Conservation (phyloP, 1,140 invertebrate genomes). For the Wasmannia auropunctata region DNA sequence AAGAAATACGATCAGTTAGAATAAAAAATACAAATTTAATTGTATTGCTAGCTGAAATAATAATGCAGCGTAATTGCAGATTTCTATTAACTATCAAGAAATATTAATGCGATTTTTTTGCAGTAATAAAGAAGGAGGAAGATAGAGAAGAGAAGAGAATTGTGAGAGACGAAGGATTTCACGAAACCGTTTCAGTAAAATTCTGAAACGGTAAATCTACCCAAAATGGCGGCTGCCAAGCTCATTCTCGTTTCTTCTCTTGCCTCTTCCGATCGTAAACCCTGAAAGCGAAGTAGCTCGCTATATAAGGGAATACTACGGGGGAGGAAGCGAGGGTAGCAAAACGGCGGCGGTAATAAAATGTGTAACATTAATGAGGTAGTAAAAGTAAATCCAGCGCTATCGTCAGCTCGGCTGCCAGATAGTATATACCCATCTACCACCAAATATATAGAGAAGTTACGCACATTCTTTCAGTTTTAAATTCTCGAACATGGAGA, state of each 20-base stretch:
- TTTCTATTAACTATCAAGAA: background rate
- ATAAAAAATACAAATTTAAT: background rate
- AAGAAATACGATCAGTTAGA: background rate
- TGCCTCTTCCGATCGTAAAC: slow-evolving; percentile 75
- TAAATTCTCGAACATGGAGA: background rate
- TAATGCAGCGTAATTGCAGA: background rate
- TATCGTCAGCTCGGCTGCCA: slow-evolving; percentile 72
- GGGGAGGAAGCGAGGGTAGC: slow-evolving; percentile 55
- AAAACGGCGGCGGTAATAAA: slow-evolving; percentile 78
- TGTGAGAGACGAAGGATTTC: background rate
- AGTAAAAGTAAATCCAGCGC: slow-evolving; percentile 82
- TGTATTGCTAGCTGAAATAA: background rate
- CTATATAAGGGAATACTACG: slow-evolving; percentile 66
- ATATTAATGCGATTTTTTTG: background rate
- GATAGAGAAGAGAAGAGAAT: background rate
- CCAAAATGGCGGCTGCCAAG: slow-evolving; percentile 51
- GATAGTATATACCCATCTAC: slow-evolving; percentile 24
- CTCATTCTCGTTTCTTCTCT: slow-evolving; percentile 50
- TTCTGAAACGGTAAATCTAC: slow-evolving; percentile 22
- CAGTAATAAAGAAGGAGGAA: background rate
- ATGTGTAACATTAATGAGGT: slow-evolving; percentile 83
- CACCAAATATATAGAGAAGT: background rate
- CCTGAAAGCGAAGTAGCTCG: slow-evolving; percentile 67
- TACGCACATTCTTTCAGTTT: background rate
- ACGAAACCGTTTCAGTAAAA: background rate